A percentile compares a stretch with the other conserved stretches of the same genome.
These are phyloP conservation scores for Watsonalla binaria DNA, from an alignment of 2,888 invertebrate genomes.

Conservation along the genomic window DNA sequence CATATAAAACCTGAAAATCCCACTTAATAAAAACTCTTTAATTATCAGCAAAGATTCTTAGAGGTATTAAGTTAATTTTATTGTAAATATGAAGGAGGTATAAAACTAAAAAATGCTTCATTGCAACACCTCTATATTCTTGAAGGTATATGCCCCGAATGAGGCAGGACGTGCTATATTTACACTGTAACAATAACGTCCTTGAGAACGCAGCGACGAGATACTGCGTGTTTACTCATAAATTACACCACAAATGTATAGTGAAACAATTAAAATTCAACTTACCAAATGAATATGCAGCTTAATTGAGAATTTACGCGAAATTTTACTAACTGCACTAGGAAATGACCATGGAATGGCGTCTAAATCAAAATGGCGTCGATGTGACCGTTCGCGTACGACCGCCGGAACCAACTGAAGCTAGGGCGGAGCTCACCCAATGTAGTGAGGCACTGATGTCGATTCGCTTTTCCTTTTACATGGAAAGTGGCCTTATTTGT, in stretches of 20 bases:
- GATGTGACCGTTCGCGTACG: slow-evolving; percentile 42
- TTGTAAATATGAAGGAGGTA: no score
- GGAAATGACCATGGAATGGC: slow-evolving; percentile 43
- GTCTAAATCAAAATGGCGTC: slow-evolving; percentile 46
- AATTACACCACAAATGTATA: slow-evolving; percentile 6
- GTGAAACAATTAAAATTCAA: not conserved
- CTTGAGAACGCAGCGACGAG: slow-evolving; percentile 14
- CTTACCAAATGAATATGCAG: not conserved
- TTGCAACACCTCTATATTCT: no score
- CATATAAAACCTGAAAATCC: no score
- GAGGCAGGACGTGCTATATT: not conserved
- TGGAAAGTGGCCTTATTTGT: not conserved
- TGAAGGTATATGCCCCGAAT: no score
- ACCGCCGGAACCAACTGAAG: slow-evolving; percentile 55
- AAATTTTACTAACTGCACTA: not conserved
- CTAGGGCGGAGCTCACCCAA: slow-evolving; percentile 42
- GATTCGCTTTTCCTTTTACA: not conserved
- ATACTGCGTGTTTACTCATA: not conserved
- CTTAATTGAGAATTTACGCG: slow-evolving; percentile 24
- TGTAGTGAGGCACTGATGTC: slow-evolving; percentile 18
- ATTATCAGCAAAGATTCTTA: no score
- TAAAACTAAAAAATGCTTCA: no score
- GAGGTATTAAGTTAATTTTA: no score
- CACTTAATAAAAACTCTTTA: no score
- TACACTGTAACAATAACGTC: slow-evolving; percentile 25